Percentiles rank a stretch among this genome's conserved stretches.
Evolutionary conservation across 1,140 invertebrate genomes (phyloP).

Genomic region (Oscheius sp.): DNA sequence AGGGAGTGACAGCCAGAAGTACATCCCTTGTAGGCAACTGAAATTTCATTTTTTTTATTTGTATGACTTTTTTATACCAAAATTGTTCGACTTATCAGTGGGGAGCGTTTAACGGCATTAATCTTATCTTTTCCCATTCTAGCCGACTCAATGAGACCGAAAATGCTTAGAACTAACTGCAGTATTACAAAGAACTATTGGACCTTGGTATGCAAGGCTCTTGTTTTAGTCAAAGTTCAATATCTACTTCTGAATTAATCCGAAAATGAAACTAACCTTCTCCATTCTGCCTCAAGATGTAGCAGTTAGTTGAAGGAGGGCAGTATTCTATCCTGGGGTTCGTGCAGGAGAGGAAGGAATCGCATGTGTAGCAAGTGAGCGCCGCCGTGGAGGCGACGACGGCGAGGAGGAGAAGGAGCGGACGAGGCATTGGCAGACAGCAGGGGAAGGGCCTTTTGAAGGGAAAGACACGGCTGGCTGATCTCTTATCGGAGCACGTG

Average conservation of each 20-base stretch:
- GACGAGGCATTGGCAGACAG: no score
- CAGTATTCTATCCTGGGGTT: not conserved
- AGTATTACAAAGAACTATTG: not conserved
- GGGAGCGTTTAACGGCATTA: no score
- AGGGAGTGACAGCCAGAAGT: not conserved
- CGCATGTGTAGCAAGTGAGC: slow-evolving; percentile 19
- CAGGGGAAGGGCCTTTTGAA: no score
- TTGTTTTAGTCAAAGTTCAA: no score
- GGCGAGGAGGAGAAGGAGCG: not conserved
- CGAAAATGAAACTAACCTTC: not conserved
- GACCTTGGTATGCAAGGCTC: no score
- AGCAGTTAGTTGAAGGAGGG: not conserved
- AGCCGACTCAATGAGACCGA: not conserved
- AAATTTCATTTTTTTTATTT: not conserved
- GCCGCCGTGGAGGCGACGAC: not conserved
- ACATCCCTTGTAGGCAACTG: not conserved
- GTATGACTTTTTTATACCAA: not conserved
- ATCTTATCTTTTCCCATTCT: not conserved
- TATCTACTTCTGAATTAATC: no score
- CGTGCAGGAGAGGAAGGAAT: slow-evolving; percentile 6
- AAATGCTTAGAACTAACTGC: not conserved
- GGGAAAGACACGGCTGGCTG: no score
- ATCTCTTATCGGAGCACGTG: no score
- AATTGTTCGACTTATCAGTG: no score
- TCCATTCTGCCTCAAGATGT: not conserved